Conservation (phyloP, 2,797 vertebrate genomes). For the Dendrocincla fuliginosa region DNA sequence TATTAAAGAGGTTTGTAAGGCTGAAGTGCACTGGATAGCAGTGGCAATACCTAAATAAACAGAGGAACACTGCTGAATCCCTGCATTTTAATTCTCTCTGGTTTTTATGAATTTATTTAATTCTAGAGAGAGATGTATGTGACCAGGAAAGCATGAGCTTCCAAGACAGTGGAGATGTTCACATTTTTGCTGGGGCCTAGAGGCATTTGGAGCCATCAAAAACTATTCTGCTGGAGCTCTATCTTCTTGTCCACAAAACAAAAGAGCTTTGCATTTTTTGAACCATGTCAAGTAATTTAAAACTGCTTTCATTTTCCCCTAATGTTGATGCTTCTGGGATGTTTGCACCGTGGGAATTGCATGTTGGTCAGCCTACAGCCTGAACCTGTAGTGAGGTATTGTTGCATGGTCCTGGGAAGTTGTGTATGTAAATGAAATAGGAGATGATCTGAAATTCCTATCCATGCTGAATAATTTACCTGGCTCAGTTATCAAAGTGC, state of each 20-base stretch:
- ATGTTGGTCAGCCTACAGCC: neutral
- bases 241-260: neutral
- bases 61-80: neutral
- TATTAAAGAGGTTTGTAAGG: neutral
- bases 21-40: neutral
- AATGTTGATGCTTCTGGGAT: neutral
- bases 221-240: neutral
- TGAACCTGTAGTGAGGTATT: neutral
- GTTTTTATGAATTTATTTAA: neutral
- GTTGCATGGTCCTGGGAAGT: neutral
- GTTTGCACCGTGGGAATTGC: neutral
- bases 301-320: neutral
- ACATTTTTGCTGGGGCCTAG: neutral
- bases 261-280: neutral
- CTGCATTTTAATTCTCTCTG: neutral
- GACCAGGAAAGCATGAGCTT: neutral
- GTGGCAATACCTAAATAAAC: neutral
- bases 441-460: neutral
- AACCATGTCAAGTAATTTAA: neutral
- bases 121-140: neutral
- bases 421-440: neutral
- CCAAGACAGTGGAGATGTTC: neutral
- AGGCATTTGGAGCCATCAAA: neutral
- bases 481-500: neutral
- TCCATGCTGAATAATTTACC: constrained; percentile 1